phyloP scores from a whole-genome alignment of 2,797 vertebrate species.

The Silurus lanzhouensis region DNA sequence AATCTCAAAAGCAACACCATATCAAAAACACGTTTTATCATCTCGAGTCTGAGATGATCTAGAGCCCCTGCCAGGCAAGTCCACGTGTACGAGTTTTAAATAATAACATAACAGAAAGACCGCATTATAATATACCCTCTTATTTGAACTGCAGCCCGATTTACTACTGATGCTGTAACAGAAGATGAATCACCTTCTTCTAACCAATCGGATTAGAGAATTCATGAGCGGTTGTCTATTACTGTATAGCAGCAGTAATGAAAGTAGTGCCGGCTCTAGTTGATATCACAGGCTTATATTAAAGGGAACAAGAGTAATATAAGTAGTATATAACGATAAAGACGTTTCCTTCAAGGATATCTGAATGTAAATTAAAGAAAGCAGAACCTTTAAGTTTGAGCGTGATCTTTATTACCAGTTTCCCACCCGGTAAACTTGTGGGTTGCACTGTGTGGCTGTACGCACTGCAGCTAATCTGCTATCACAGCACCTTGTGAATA shows the following conservation, averaged over 20 bases:
- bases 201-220: conserved; percentile 3
- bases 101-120: background rate
- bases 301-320: background rate
- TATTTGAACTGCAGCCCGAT: background rate
- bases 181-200: background rate
- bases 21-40: background rate
- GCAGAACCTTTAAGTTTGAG: too few species aligned
- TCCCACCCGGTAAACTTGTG: background rate
- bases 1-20: background rate
- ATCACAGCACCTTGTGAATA: background rate
- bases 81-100: background rate
- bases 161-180: background rate
- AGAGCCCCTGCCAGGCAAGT: background rate
- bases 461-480: background rate
- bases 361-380: too few species aligned
- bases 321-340: too few species aligned
- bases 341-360: too few species aligned
- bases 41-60: background rate
- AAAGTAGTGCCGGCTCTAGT: background rate
- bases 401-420: background rate
- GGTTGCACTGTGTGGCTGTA: background rate
- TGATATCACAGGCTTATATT: background rate
- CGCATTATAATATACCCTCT: background rate
- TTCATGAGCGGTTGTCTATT: background rate
- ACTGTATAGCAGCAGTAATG: background rate